Evolutionary conservation across 1,140 invertebrate genomes (phyloP).

Genomic region (Diabrotica undecimpunctata): DNA sequence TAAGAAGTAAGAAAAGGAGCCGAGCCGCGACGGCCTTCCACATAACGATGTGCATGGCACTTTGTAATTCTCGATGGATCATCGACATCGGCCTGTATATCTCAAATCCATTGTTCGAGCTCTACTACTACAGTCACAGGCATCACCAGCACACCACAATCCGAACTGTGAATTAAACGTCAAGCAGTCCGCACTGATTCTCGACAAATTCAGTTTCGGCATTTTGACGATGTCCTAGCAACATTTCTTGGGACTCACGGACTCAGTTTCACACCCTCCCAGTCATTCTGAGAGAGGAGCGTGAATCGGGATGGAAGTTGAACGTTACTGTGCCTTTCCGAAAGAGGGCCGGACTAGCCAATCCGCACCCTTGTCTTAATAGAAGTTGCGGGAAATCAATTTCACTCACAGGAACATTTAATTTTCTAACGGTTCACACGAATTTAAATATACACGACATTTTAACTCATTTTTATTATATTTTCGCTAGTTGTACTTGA

Average conservation of each 20-base stretch:
- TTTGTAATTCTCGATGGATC: slow-evolving; percentile 33
- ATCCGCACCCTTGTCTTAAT: slow-evolving; percentile 12
- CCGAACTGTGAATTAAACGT: slow-evolving; percentile 16
- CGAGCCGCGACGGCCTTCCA: slow-evolving; percentile 33
- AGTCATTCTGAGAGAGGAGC: slow-evolving; percentile 34
- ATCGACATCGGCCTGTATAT: slow-evolving; percentile 38
- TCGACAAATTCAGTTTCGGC: slow-evolving; percentile 4
- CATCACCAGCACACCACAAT: not conserved
- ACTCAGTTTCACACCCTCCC: slow-evolving; percentile 33
- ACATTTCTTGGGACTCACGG: slow-evolving; percentile 18
- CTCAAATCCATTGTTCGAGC: slow-evolving; percentile 40
- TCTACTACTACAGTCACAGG: slow-evolving; percentile 9
- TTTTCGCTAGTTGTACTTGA: too few species aligned
- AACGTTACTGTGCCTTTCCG: slow-evolving; percentile 34
- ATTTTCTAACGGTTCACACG: too few species aligned
- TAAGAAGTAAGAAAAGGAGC: slow-evolving; percentile 33
- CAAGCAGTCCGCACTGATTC: slow-evolving; percentile 20
- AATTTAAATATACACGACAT: too few species aligned
- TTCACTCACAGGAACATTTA: not conserved
- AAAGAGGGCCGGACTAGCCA: slow-evolving; percentile 27
- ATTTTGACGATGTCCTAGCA: slow-evolving; percentile 2
- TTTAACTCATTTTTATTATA: too few species aligned
- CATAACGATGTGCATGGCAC: slow-evolving; percentile 35
- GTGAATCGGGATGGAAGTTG: slow-evolving; percentile 26
- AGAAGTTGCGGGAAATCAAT: not conserved